Evolutionary conservation across 2,797 vertebrate genomes (phyloP), one percentile per base, ranked within the genome.

Genomic region (Cryptoprocta ferox): DNA sequence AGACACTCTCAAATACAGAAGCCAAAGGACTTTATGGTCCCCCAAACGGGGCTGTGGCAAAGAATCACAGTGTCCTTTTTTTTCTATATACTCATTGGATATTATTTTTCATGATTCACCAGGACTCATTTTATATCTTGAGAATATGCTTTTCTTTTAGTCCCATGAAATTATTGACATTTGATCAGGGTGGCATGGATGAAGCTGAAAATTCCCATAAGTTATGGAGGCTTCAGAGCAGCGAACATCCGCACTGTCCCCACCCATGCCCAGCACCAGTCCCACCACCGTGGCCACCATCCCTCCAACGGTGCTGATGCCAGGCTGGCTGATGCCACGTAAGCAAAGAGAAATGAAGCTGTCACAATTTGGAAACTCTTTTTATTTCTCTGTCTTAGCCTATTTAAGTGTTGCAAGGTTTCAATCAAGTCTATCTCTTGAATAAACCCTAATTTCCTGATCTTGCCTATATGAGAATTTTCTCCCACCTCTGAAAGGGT

Each of bases 271-370:
- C 63, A 11, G 66, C n/a, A 35, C 66, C 32, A 42, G 3, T 12
- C 13, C 61, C 7, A n/a, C 48, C 16, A 11, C 6, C 15, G 0
- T 0, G 16, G 9, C 37, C 2, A 2, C 32, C 7, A 2, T 11
- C 37, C 4, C 48, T 13, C n/a, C 3, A 0, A 6, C 0, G 3
- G 8, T 15, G 32, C 30, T 2, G 16, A 7, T 1, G 48, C 26
- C 68, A 37, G 19, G 3, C 61, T 14, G 9, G 14, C 6, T 4
- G 12, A 30, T 1, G 5, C 35, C 32, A 2, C 0, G 0, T 0
- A 24, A 59, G n/a, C 8, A 45, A 61, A 53, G 65, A 53, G 18
- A 56, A 56, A 8, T 6, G 2, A 19, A 7, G 30, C 30, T 32
- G 42, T 87, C 56, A 21, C 37, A 37, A 21, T 48, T 21, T 21